These are phyloP conservation scores for Pomatostomus ruficeps DNA, from an alignment of 2,113 vertebrate species.

Conservation along the genomic window DNA sequence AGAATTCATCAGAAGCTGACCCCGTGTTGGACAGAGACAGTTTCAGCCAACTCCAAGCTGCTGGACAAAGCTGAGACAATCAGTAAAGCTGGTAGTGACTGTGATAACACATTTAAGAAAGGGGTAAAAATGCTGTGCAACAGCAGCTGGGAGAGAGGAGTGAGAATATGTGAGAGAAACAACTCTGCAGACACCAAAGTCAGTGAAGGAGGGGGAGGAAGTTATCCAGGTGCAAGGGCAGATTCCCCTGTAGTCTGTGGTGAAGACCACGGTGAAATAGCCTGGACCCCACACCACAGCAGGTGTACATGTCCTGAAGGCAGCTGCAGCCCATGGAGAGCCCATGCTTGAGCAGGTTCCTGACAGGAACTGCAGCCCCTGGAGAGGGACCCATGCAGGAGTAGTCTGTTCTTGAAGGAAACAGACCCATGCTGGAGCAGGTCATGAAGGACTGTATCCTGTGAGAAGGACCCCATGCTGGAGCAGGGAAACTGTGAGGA, in stretches of 20 bases:
- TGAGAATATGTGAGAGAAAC: not conserved
- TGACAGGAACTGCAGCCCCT: not conserved
- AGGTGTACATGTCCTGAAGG: not conserved
- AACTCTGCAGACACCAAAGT: not conserved
- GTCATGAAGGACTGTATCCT: not conserved
- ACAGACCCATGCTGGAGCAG: not conserved
- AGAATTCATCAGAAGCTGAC: not conserved
- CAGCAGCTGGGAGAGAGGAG: not conserved
- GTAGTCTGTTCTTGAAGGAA: not conserved
- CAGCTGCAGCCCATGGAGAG: not conserved
- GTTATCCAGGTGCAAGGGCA: not conserved
- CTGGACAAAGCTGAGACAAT: not conserved
- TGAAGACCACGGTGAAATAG: not conserved
- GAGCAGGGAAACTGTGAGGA: not conserved
- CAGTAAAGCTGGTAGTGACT: not conserved
- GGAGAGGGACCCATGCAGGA: not conserved
- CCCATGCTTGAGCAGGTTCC: not conserved
- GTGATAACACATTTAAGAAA: not conserved
- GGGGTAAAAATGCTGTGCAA: not conserved
- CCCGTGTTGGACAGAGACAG: not conserved
- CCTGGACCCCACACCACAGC: not conserved
- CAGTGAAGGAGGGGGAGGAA: not conserved
- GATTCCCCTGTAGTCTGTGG: not conserved
- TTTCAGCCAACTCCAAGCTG: not conserved
- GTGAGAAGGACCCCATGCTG: not conserved